These are phyloP conservation scores for Chesias legatella DNA, from an alignment of 2,888 invertebrate genomes.

Conservation along the genomic window DNA sequence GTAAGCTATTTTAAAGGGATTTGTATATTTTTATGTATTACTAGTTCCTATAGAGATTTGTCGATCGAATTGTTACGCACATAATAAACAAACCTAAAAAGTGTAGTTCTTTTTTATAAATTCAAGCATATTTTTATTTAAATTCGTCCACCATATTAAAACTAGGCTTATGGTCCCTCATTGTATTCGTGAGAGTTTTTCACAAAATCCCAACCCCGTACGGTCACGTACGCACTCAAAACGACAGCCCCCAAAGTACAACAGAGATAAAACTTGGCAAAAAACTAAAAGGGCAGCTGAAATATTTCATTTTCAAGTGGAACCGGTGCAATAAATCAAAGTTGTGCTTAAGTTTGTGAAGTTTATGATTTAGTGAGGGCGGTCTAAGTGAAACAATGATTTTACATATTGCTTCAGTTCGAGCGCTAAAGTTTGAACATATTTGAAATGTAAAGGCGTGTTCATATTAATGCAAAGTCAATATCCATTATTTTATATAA, in stretches of 20 bases:
- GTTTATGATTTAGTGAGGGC: conserved; percentile 22
- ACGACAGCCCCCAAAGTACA: conserved; percentile 5
- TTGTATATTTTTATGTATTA: no score
- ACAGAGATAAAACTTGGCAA: conserved; percentile 14
- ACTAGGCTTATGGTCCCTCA: not conserved
- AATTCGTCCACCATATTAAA: not conserved
- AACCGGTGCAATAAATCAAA: conserved; percentile 22
- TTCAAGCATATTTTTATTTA: no score
- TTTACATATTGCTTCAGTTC: conserved; percentile 15
- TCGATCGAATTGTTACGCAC: no score
- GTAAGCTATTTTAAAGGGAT: no score
- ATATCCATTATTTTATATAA: no score
- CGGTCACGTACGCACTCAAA: conserved; percentile 9
- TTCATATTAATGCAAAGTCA: not conserved
- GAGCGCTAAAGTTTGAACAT: not conserved
- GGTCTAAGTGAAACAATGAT: conserved; percentile 14
- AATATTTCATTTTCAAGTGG: conserved; percentile 16
- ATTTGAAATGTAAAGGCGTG: not conserved
- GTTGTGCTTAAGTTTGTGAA: conserved; percentile 14
- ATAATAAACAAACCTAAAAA: no score
- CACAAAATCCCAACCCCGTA: not conserved
- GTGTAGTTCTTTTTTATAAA: no score
- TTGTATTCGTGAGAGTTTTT: conserved; percentile 9
- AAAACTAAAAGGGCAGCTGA: conserved; percentile 18
- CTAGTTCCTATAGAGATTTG: no score